Conservation (phyloP, 2,113 vertebrate genomes). For the Oceanites oceanicus region DNA sequence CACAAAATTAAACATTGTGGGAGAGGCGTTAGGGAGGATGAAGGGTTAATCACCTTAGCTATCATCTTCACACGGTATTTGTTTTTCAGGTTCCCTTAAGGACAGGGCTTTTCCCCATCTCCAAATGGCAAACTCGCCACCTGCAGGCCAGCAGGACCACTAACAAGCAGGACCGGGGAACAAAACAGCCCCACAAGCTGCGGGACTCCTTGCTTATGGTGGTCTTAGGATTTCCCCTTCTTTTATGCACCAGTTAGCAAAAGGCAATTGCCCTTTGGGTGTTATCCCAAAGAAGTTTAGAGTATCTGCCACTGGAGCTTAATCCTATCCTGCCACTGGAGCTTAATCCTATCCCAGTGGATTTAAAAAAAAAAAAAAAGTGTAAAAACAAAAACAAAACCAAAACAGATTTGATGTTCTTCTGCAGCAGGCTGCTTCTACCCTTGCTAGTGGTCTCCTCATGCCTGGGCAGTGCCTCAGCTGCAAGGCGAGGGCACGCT, state of each 20-base stretch:
- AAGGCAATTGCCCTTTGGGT: background rate
- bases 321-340: background rate
- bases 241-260: background rate
- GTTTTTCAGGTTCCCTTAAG: background rate
- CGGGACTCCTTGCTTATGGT: background rate
- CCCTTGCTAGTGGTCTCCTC: background rate
- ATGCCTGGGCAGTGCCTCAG: background rate
- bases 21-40: background rate
- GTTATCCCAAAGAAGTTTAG: background rate
- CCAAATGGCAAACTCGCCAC: conserved; percentile 42
- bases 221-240: background rate
- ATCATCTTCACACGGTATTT: background rate
- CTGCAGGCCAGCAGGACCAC: conserved; percentile 24
- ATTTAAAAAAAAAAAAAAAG: background rate
- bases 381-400: too few relatives aligned
- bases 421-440: background rate
- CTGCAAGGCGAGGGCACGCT: background rate
- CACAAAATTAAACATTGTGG: background rate
- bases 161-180: fast-evolving
- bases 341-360: background rate
- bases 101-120: background rate
- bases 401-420: background rate
- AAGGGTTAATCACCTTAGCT: background rate
- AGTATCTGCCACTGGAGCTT: background rate
- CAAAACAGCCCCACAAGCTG: background rate